A percentile compares a stretch with the other conserved stretches of the same genome.
Conservation (phyloP, 2,113 vertebrate species). For the Micromys minutus region DNA sequence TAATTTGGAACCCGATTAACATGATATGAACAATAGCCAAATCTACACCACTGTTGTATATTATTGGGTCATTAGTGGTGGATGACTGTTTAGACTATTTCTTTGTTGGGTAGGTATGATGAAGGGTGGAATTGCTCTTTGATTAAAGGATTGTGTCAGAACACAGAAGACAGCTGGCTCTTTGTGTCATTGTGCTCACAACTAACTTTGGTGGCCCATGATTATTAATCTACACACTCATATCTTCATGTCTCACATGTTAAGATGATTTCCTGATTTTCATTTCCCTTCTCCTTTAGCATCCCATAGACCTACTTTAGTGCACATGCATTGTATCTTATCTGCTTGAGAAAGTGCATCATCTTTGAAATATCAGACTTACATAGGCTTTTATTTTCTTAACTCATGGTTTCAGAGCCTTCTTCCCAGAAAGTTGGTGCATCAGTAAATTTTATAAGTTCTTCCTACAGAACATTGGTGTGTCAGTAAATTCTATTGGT, state of each 20-base stretch:
- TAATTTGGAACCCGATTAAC: too few species aligned
- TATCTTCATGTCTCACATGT: slow-evolving; percentile 2
- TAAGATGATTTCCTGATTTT: background rate
- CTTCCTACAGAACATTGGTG: background rate
- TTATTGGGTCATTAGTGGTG: background rate
- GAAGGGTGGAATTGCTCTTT: background rate
- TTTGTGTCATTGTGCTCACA: background rate
- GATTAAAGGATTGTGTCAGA: background rate
- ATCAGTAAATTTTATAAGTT: background rate
- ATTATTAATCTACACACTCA: background rate
- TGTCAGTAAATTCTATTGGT: background rate
- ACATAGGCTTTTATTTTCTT: background rate
- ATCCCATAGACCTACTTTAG: background rate
- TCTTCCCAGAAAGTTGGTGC: background rate
- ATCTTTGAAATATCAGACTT: background rate
- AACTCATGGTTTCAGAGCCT: background rate
- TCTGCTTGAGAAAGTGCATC: background rate
- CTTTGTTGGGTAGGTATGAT: background rate
- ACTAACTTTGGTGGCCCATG: background rate
- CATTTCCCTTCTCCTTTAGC: background rate
- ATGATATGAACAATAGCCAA: too few species aligned
- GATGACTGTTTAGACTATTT: background rate
- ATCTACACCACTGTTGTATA: background rate
- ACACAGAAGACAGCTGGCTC: background rate
- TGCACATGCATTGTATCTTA: background rate